Evolutionary conservation across 2,888 invertebrate species (phyloP), one percentile per base, ranked within the genome.

Genomic region (Caenorhabditis zanzibari): DNA sequence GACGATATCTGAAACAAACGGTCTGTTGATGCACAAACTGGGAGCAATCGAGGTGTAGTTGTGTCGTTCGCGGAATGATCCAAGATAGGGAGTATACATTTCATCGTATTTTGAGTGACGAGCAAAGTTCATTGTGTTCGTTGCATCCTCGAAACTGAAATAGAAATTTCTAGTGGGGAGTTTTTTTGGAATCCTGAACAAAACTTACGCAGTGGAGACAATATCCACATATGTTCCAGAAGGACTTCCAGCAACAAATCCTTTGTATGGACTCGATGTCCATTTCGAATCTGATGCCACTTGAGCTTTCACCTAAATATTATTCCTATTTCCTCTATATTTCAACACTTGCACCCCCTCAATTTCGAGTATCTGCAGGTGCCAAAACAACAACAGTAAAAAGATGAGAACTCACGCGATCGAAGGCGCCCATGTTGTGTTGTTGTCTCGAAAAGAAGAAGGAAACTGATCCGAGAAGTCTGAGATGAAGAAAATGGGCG

Each of bases 1-100:
- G 49, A 7, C 16, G 28, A 63, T n/a, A 19, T 35, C 28, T 14
- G 19, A 61, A 49, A 66, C 69, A 2, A 16, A 87, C 87, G 80
- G 69, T 66, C 58, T 38, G 28, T 79, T 81, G 58, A 88, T 87
- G 66, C 88, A 88, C 56, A 88, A 82, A 19, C 82, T 82, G 5
- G 88, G 88, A 6, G 88, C 88, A 35, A 88, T 82, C 22, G 87
- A 87, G n/a, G 88, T 86, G 80, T 88, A 88, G 56, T 84, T 81
- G 54, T 77, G 71, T 47, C 83, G 76, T 74, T 82, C 68, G 52
- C 88, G 75, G 80, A 88, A 88, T 19, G 86, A 84, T 47, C 88
- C 88, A 10, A 88, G 69, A 47, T 84, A 75, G 10, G 88, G 88
- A 6, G 61, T 61, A 68, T 88, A 88, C 88, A 88, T 88, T 66